Base-by-base conservation (phyloP, 2,888 invertebrate genomes). In the Aricia artaxerxes region DNA sequence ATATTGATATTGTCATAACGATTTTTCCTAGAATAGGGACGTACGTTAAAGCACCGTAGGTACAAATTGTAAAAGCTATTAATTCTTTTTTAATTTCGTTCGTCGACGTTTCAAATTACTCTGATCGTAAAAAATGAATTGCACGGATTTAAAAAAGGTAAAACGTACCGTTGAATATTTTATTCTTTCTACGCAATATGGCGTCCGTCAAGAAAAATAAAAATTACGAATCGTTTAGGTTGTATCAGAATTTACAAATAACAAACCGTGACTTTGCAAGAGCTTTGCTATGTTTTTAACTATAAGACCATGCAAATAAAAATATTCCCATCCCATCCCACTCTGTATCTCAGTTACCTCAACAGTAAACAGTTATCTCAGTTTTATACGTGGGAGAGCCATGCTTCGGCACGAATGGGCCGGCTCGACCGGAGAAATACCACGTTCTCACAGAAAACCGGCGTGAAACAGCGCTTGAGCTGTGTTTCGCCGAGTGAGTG, bases 71-170 rank as follows among this genome's bases (percentile, higher is more conserved):
- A 5, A 69, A 69, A 38, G 69, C 69, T 69, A 69, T 69, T 35
- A 69, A 69, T 69, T 69, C 69, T 69, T 69, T 69, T 69, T 69
- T 69, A 69, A 69, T 69, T 69, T 69, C 16, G 69, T 69, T 69
- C 69, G 69, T 69, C 69, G 69, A 69, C 69, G 69, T 69, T 69
- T 38, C 35, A 69, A 69, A 69, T 69, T 69, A 69, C 69, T 69
- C 5, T 69, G 69, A 69, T 69, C 69, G 69, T 69, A 69, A 69
- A 69, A 69, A 69, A 69, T 69, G 69, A 35, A 69, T 69, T 69
- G 16, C 13, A 38, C 69, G 69, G 69, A 35, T 69, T 69, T 69
- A 69, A 69, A 64, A 69, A 69, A 69, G 69, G 35, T 69, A 69
- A 69, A 69, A 69, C 69, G 69, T 35, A 69, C 13, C 13, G 69